These are phyloP conservation scores for Caranx melampygus DNA, from an alignment of 2,113 vertebrate species.

Conservation along the genomic window DNA sequence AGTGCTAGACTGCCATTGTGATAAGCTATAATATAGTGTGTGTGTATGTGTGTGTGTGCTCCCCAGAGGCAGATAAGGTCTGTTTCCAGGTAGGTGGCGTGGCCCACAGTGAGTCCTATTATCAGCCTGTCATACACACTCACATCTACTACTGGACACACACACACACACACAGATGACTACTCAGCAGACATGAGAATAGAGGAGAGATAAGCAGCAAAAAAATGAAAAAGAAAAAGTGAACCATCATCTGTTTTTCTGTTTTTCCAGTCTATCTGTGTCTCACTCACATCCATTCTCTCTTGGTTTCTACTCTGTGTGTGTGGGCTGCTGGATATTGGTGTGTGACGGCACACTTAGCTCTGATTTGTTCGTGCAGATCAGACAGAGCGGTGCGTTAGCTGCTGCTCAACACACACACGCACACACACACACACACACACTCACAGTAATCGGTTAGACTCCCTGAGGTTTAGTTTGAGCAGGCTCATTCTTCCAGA, in stretches of 20 bases:
- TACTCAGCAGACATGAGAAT: not conserved
- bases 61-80: slow-evolving; percentile 66
- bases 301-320: not conserved
- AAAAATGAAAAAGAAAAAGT: slow-evolving; percentile 6
- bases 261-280: not conserved
- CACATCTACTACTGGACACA: slow-evolving; percentile 43
- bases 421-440: not conserved
- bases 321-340: slow-evolving; percentile 35
- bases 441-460: slow-evolving; percentile 40
- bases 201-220: not conserved
- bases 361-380: slow-evolving; percentile 73
- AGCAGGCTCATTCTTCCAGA: slow-evolving; percentile 76
- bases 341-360: slow-evolving; percentile 38
- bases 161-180: slow-evolving; percentile 17
- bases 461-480: slow-evolving; percentile 75
- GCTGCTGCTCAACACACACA: slow-evolving; percentile 23
- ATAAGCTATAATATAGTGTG: slow-evolving; percentile 30
- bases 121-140: slow-evolving; percentile 81
- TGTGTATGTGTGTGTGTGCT: slow-evolving; percentile 45
- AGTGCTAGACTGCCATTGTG: slow-evolving; percentile 45
- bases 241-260: not conserved
- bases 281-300: slow-evolving; percentile 2
- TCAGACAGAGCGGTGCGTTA: slow-evolving; percentile 55
- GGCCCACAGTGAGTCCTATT: slow-evolving; percentile 78
- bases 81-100: slow-evolving; percentile 60